Conservation (phyloP, 1,140 invertebrate genomes). For the Bombus picipes region DNA sequence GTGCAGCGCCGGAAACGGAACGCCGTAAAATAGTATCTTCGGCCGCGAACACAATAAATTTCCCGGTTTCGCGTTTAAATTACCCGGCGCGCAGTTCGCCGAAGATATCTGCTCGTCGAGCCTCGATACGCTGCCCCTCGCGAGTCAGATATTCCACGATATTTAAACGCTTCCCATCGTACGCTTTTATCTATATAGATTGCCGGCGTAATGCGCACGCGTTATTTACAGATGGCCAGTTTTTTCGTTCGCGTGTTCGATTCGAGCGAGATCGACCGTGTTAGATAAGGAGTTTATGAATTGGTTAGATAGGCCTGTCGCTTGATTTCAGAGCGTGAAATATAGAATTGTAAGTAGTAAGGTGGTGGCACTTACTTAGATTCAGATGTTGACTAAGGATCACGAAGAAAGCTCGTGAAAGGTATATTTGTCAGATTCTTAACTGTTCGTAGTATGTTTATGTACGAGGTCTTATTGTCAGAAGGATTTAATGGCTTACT, state of each 20-base stretch:
- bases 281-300: too few species aligned
- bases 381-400: too few species aligned
- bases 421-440: too few species aligned
- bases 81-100: neutral
- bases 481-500: too few species aligned
- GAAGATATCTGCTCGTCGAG: conserved; percentile 28
- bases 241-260: neutral
- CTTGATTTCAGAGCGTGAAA: neutral
- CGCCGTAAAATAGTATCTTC: conserved; percentile 50
- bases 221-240: neutral
- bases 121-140: neutral
- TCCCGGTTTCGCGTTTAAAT: conserved; percentile 39
- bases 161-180: neutral
- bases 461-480: too few species aligned
- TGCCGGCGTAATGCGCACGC: neutral
- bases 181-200: neutral
- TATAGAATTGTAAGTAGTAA: too few species aligned
- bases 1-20: conserved; percentile 33
- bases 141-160: conserved; percentile 1
- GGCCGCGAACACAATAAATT: conserved; percentile 42
- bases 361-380: too few species aligned
- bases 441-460: too few species aligned
- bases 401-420: too few species aligned
- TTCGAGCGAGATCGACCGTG: neutral
- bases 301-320: neutral